A percentile compares a stretch with the other conserved stretches of the same genome.
phyloP scores from a whole-genome alignment of 2,888 invertebrate genomes.

The Polydrusus tereticollis region DNA sequence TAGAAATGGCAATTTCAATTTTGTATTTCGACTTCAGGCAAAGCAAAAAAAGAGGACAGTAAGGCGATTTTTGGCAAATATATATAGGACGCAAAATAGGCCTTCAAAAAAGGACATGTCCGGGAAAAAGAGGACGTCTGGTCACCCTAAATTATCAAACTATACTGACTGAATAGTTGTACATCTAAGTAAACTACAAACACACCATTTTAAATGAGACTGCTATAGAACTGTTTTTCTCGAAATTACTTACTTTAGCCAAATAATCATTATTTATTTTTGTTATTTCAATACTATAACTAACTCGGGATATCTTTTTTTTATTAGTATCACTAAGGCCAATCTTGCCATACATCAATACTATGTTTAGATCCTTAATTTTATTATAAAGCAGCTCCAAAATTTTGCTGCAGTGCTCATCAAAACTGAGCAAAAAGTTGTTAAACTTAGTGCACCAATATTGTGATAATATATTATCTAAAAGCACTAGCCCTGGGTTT shows the following conservation, averaged over 20 bases:
- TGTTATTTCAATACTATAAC: conserved; percentile 52
- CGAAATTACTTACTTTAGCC: conserved; percentile 50
- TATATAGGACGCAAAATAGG: too few species aligned
- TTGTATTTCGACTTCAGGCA: too few species aligned
- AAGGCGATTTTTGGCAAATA: too few species aligned
- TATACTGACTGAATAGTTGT: too few species aligned
- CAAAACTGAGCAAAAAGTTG: conserved; percentile 53
- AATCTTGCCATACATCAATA: conserved; percentile 53
- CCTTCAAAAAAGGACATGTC: too few species aligned
- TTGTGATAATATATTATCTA: conserved; percentile 58
- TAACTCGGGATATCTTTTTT: conserved; percentile 34
- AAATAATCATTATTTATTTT: conserved; percentile 34
- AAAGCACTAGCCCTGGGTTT: conserved; percentile 54
- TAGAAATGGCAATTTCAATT: too few species aligned
- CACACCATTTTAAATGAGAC: conserved; percentile 46
- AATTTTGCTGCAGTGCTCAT: conserved; percentile 52
- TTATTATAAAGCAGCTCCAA: conserved; percentile 52
- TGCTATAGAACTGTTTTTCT: conserved; percentile 40
- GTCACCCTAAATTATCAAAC: too few species aligned
- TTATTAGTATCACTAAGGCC: not conserved
- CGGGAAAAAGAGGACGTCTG: too few species aligned
- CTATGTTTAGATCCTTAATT: conserved; percentile 55
- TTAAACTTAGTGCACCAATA: conserved; percentile 55
- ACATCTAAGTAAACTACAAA: conserved; percentile 35
- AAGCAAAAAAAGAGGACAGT: too few species aligned